Base-by-base conservation (phyloP, 2,888 invertebrate species). In the Hypselothyrea guttata region DNA sequence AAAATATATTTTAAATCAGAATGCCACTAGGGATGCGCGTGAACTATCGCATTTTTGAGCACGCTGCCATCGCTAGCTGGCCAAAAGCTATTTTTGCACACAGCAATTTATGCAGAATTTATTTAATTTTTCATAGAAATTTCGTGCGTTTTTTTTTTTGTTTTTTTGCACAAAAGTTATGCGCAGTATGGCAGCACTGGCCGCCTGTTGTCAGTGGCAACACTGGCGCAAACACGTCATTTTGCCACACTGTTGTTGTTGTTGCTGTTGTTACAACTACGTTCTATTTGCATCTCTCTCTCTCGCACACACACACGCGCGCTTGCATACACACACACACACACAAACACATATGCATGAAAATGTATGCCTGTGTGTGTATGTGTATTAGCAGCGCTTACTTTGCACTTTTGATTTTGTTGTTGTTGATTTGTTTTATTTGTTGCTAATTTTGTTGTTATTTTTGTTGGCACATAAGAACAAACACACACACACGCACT, bases 161-260 rank as follows among this genome's bases (percentile, higher is more conserved):
- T n/a, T n/a, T n/a, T n/a, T n/a, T n/a, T n/a, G n/a, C n/a, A n/a
- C n/a, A n/a, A n/a, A n/a, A n/a, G 22, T 22, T 22, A 22, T 22
- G 2, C 22, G 18, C n/a, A n/a, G n/a, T n/a, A n/a, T n/a, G 78
- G 61, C 78, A 78, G 57, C 84, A 59, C 83, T 84, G 56, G 48
- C 42, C 41, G 56, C 15, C 76, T 77, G 77, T 78, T 78, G 83
- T 84, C 68, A 84, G 83, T 84, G 78, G 83, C 78, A 78, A 84
- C 85, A 84, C 85, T 78, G 75, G 69, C 69, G 72, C 78, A 78
- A 84, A 84, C 78, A 78, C 78, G 78, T 84, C 78, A 78, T 78
- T 78, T 78, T 78, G 78, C 77, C 70, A 59, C 51, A 70, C 64
- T 61, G 56, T 67, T 63, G 58, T 75, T 64, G 60, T 65, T 68